These are phyloP conservation scores for Nebria salina DNA, from an alignment of 2,888 invertebrate genomes.

Conservation along the genomic window DNA sequence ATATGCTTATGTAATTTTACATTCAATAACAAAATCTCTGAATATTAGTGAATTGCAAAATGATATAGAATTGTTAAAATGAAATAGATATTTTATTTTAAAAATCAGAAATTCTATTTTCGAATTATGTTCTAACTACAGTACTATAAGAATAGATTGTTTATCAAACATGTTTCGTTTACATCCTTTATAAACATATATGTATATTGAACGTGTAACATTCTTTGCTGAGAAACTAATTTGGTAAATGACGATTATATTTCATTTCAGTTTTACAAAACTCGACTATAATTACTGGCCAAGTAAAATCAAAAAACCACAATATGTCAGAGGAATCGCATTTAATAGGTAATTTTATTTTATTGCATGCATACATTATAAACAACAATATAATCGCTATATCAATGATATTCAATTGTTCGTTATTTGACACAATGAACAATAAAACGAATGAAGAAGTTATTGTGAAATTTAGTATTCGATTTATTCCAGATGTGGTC, in stretches of 20 bases:
- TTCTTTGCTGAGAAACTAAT: not conserved
- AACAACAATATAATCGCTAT: too few relatives aligned
- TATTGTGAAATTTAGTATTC: not conserved
- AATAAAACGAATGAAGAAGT: not conserved
- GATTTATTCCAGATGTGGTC: constrained; percentile 32
- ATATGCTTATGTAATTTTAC: too few relatives aligned
- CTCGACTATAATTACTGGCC: constrained; percentile 6
- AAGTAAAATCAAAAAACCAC: constrained; percentile 7
- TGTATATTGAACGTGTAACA: not conserved
- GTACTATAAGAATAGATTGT: not conserved
- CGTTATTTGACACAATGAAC: not conserved
- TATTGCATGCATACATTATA: too few relatives aligned
- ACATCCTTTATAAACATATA: not conserved
- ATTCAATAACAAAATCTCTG: too few relatives aligned
- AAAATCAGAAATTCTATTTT: not conserved
- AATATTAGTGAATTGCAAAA: too few relatives aligned
- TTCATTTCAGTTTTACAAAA: constrained; percentile 29
- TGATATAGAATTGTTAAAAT: too few relatives aligned
- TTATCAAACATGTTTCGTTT: not conserved
- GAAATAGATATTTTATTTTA: not conserved
- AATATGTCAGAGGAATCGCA: constrained; percentile 39
- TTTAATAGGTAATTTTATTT: constrained; percentile 30
- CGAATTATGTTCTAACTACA: not conserved
- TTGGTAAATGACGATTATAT: not conserved
- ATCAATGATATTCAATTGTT: not conserved